A percentile compares a stretch with the other conserved stretches of the same genome.
Evolutionary conservation across 2,797 vertebrate species (phyloP).

Genomic region (Neopelma chrysocephalum): DNA sequence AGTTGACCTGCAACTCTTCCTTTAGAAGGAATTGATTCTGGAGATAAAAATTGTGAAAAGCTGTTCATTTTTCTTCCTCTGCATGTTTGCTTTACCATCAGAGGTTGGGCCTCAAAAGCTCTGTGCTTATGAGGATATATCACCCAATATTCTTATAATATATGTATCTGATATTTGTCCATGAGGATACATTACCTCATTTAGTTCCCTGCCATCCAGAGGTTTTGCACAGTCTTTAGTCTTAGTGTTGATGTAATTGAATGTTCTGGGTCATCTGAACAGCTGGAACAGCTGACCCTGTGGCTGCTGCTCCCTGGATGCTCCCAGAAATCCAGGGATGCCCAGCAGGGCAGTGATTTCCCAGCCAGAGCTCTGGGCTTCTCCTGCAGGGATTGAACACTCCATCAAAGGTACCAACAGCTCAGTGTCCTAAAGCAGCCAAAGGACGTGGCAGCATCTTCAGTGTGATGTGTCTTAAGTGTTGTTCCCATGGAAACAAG

Average conservation of each 20-base stretch:
- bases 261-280: neutral
- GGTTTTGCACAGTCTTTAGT: neutral
- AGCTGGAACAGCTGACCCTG: neutral
- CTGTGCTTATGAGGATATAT: neutral
- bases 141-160: neutral
- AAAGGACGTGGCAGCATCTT: neutral
- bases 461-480: neutral
- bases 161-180: neutral
- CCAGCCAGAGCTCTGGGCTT: neutral
- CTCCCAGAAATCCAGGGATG: neutral
- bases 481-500: conserved; percentile 11
- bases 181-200: neutral
- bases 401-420: neutral
- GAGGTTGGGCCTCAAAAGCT: neutral
- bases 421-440: neutral
- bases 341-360: neutral
- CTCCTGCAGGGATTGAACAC: neutral
- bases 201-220: neutral
- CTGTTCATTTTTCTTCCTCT: neutral
- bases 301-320: neutral
- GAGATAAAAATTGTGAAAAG: neutral
- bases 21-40: neutral
- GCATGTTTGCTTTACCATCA: neutral
- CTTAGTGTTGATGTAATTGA: too few species aligned
- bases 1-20: neutral